A percentile compares a stretch with the other conserved stretches of the same genome.
Conservation (phyloP, 2,888 invertebrate species). For the Trissolcus japonicus region DNA sequence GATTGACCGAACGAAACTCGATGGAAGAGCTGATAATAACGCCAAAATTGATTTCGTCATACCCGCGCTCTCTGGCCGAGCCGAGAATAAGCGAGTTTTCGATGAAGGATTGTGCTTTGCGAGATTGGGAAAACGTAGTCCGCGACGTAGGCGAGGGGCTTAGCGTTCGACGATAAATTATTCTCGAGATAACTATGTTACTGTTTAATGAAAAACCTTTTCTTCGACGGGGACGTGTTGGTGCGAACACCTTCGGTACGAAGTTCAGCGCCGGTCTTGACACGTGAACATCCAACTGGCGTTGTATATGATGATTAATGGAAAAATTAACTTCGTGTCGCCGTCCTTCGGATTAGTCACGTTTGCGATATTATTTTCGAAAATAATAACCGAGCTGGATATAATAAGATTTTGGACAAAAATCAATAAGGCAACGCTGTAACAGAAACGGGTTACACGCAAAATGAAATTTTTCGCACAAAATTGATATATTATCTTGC, state of each 20-base stretch:
- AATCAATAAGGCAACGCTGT: too few relatives aligned
- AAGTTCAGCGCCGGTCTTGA: too few relatives aligned
- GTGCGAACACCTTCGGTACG: background rate
- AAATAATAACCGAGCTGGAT: too few relatives aligned
- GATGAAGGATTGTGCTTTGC: constrained; percentile 19
- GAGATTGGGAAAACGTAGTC: constrained; percentile 32
- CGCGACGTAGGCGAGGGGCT: constrained; percentile 32
- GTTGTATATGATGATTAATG: too few relatives aligned
- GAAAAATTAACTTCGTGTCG: too few relatives aligned
- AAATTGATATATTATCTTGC: too few relatives aligned
- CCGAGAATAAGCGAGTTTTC: constrained; percentile 20
- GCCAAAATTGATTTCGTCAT: constrained; percentile 57
- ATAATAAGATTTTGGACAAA: too few relatives aligned
- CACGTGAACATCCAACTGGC: too few relatives aligned
- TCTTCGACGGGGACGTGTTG: constrained; percentile 54
- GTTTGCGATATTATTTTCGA: too few relatives aligned
- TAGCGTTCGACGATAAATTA: constrained; percentile 59
- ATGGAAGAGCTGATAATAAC: constrained; percentile 58
- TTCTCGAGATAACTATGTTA: constrained; percentile 68
- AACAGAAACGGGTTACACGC: too few relatives aligned
- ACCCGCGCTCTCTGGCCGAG: constrained; percentile 18
- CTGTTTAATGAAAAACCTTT: constrained; percentile 71
- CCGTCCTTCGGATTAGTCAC: too few relatives aligned
- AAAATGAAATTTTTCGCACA: too few relatives aligned
- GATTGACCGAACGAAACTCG: constrained; percentile 57